Percentiles rank a stretch among this genome's conserved stretches.
Conservation (phyloP, 2,113 vertebrate species). For the Limnothrissa miodon region DNA sequence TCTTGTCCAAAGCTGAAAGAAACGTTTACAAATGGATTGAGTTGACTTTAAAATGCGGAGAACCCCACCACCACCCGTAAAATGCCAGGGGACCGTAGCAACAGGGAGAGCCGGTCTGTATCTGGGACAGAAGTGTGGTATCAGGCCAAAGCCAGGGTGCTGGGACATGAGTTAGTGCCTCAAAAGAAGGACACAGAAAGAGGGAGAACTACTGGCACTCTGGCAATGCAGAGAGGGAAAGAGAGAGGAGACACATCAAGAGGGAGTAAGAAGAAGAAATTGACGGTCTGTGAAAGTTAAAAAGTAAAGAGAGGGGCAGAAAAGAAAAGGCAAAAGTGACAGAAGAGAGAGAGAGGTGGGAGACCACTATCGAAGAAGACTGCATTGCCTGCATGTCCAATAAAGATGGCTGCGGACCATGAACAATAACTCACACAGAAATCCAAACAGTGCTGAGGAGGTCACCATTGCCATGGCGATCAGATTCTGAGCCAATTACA, state of each 20-base stretch:
- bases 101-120: neutral
- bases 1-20: neutral
- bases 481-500: slow-evolving; percentile 8
- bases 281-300: neutral
- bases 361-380: slow-evolving; percentile 17
- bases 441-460: neutral
- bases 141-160: neutral
- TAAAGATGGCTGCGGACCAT: neutral
- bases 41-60: neutral
- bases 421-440: slow-evolving; percentile 22
- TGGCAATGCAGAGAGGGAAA: slow-evolving; percentile 38
- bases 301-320: neutral
- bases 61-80: no score
- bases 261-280: slow-evolving; percentile 28
- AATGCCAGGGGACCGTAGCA: neutral
- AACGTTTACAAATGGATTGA: neutral
- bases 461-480: slow-evolving; percentile 1
- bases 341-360: slow-evolving; percentile 10
- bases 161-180: neutral
- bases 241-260: slow-evolving; percentile 26
- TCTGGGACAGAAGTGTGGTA: neutral
- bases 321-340: slow-evolving; percentile 10
- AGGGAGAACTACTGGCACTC: slow-evolving; percentile 17
- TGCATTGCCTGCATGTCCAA: slow-evolving; percentile 21
- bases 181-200: slow-evolving; percentile 4